A percentile compares a stretch with the other conserved stretches of the same genome.
Evolutionary conservation across 1,140 invertebrate species (phyloP).

Genomic region (Drosophila subobscura): DNA sequence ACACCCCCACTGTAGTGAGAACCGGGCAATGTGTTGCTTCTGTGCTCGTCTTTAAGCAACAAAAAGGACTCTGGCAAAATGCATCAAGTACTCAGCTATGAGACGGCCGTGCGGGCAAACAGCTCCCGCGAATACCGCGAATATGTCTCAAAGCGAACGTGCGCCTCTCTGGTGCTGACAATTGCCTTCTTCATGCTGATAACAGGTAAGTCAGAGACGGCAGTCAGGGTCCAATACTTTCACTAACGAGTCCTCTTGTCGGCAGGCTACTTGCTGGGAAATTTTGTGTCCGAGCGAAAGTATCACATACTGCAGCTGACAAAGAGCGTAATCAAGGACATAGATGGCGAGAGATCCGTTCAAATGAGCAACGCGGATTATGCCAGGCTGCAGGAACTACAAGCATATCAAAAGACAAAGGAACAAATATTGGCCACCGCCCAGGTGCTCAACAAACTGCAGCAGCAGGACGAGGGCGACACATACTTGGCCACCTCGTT

Average conservation of each 20-base stretch:
- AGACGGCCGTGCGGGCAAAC: constrained; percentile 81
- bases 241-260: constrained; percentile 60
- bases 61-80: constrained; percentile 40
- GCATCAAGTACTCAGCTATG: constrained; percentile 83
- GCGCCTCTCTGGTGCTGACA: constrained; percentile 74
- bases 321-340: constrained; percentile 59
- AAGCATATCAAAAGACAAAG: constrained; percentile 73
- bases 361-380: constrained; percentile 70
- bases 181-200: constrained; percentile 82
- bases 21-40: no score
- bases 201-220: constrained; percentile 61
- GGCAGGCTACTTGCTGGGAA: constrained; percentile 79
- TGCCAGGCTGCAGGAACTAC: constrained; percentile 68
- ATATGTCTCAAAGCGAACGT: constrained; percentile 82
- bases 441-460: constrained; percentile 66
- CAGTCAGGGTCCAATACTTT: constrained; percentile 7
- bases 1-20: background rate
- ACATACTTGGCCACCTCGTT: constrained; percentile 72
- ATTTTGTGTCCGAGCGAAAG: constrained; percentile 80
- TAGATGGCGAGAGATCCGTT: constrained; percentile 43
- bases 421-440: constrained; percentile 62
- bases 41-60: constrained; percentile 3
- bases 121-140: constrained; percentile 75
- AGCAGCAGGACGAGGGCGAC: constrained; percentile 73
- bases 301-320: constrained; percentile 75